Evolutionary conservation across 2,888 invertebrate genomes (phyloP).

Genomic region (Andrena camellia): DNA sequence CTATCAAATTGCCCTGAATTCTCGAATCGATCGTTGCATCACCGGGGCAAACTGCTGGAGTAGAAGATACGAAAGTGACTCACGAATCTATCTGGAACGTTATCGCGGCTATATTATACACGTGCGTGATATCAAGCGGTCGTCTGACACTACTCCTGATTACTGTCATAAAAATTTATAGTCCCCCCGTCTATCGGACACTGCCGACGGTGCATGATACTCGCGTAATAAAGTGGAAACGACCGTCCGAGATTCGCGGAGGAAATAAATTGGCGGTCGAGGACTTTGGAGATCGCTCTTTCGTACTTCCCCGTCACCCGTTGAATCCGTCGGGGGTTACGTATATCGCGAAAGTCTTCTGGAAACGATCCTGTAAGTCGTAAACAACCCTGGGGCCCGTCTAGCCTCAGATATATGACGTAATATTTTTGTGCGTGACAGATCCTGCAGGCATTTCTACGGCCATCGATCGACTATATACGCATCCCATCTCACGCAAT

Average conservation of each 20-base stretch:
- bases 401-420: slow-evolving; percentile 81
- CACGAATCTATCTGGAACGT: slow-evolving; percentile 31
- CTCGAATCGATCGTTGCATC: slow-evolving; percentile 26
- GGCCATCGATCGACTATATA: slow-evolving; percentile 76
- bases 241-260: slow-evolving; percentile 67
- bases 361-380: slow-evolving; percentile 81
- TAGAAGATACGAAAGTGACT: slow-evolving; percentile 36
- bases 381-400: slow-evolving; percentile 80
- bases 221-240: slow-evolving; percentile 73
- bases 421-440: slow-evolving; percentile 82
- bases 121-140: slow-evolving; percentile 53
- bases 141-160: slow-evolving; percentile 64
- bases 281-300: slow-evolving; percentile 66
- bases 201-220: slow-evolving; percentile 58
- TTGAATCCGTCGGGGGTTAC: slow-evolving; percentile 63
- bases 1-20: slow-evolving; percentile 26
- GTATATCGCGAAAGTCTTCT: slow-evolving; percentile 79
- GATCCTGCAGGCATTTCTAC: slow-evolving; percentile 78
- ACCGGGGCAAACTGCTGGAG: neutral
- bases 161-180: slow-evolving; percentile 73
- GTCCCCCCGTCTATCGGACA: slow-evolving; percentile 51
- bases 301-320: slow-evolving; percentile 74
- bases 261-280: slow-evolving; percentile 69
- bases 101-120: slow-evolving; percentile 60
- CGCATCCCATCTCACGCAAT: slow-evolving; percentile 73